Conservation (phyloP, 2,113 vertebrate species). For the Caretta caretta region DNA sequence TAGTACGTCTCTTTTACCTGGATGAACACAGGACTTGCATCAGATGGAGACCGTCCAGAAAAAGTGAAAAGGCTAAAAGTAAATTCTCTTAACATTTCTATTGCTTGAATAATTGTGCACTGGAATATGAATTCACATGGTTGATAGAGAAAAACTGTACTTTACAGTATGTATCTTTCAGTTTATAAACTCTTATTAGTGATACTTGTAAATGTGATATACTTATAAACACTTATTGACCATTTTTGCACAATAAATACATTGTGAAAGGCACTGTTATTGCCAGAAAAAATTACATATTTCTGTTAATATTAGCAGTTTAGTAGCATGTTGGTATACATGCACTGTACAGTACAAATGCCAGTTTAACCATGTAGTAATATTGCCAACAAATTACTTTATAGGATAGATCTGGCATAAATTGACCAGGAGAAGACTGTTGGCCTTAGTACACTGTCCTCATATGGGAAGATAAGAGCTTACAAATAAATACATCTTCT, state of each 20-base stretch:
- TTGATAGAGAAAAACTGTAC: neutral
- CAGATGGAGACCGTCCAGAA: constrained; percentile 96
- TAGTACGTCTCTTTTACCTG: constrained; percentile 98
- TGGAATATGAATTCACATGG: neutral
- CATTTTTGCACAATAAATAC: neutral
- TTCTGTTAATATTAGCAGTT: neutral
- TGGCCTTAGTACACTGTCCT: neutral
- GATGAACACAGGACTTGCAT: constrained; percentile 97
- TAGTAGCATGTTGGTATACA: neutral
- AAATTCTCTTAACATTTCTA: constrained; percentile 53
- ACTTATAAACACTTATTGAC: neutral
- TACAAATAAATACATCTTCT: neutral
- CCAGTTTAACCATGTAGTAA: neutral
- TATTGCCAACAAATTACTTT: neutral
- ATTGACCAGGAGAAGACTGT: neutral
- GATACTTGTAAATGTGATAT: neutral
- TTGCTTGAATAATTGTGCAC: neutral
- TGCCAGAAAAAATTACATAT: neutral
- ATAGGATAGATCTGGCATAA: neutral
- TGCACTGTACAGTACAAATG: neutral
- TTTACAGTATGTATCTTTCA: fast-evolving
- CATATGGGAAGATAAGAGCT: neutral
- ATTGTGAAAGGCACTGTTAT: neutral
- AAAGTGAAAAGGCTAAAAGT: constrained; percentile 99
- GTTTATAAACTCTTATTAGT: neutral